These are phyloP conservation scores for Chelonus formosanus DNA, from an alignment of 2,888 invertebrate species.

Conservation along the genomic window DNA sequence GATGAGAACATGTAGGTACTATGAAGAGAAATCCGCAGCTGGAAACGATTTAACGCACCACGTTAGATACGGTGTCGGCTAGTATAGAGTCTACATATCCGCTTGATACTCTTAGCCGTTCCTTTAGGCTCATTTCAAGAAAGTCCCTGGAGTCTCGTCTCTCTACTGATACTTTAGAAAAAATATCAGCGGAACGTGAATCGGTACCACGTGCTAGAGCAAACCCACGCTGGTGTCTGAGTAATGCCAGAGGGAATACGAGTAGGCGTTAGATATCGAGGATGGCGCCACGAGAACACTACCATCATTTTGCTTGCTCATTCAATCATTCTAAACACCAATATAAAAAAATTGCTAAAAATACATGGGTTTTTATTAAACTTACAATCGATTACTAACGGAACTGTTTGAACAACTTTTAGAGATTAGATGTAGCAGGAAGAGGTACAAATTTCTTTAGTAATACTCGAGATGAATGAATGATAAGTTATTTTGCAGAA, in stretches of 20 bases:
- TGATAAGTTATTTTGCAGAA: too few species aligned
- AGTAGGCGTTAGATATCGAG: conserved; percentile 32
- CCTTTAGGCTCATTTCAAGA: conserved; percentile 16
- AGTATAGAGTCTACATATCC: conserved; percentile 12
- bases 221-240: conserved; percentile 31
- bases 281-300: conserved; percentile 31
- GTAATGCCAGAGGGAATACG: conserved; percentile 22
- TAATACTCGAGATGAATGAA: too few species aligned
- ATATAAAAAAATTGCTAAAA: neutral
- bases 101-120: conserved; percentile 15
- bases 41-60: conserved; percentile 22
- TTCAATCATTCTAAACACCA: conserved; percentile 17
- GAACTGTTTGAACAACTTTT: too few species aligned
- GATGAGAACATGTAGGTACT: conserved; percentile 2
- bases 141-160: conserved; percentile 9
- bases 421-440: too few species aligned
- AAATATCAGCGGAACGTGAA: conserved; percentile 16
- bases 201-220: conserved; percentile 14
- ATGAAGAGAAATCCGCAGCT: conserved; percentile 25
- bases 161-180: conserved; percentile 11
- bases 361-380: too few species aligned
- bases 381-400: too few species aligned
- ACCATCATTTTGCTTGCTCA: conserved; percentile 18
- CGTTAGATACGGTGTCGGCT: conserved; percentile 26
- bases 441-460: too few species aligned